phyloP scores from a whole-genome alignment of 2,888 invertebrate genomes.

The Hofmannophila pseudospretella region DNA sequence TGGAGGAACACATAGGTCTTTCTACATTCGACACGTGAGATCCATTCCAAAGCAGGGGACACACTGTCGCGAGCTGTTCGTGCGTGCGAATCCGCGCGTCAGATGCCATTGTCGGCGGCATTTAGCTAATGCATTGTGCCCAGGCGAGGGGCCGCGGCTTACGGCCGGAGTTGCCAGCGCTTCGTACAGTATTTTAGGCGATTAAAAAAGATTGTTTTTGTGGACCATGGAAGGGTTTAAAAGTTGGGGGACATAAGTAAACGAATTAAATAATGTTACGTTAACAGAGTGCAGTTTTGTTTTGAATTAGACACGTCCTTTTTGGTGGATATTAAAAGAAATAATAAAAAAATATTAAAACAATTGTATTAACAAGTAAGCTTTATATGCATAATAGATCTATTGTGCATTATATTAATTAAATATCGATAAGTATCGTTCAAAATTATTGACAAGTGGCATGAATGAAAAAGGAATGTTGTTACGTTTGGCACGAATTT shows the following conservation, averaged over 20 bases:
- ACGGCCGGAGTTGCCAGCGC: conserved; percentile 21
- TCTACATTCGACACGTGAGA: background rate
- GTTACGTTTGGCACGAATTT: too few species aligned
- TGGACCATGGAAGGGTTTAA: conserved; percentile 14
- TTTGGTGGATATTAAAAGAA: too few species aligned
- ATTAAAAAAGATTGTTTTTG: conserved; percentile 51
- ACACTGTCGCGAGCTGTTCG: conserved; percentile 38
- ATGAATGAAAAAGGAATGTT: too few species aligned
- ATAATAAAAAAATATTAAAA: too few species aligned
- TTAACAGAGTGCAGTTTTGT: conserved; percentile 1
- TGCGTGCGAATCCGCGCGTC: conserved; percentile 47
- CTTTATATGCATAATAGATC: too few species aligned
- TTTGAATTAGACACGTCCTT: too few species aligned
- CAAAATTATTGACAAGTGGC: too few species aligned
- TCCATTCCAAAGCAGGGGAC: conserved; percentile 31
- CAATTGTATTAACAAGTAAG: too few species aligned
- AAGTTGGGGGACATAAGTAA: conserved; percentile 3
- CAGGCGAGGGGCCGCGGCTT: conserved; percentile 17
- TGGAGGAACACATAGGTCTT: conserved; percentile 3
- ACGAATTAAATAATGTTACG: conserved; percentile 6
- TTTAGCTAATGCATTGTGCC: conserved; percentile 45
- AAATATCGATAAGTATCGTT: too few species aligned
- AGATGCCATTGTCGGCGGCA: conserved; percentile 43
- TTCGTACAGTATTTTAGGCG: conserved; percentile 33
- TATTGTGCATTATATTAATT: too few species aligned